Conservation (phyloP, 1,140 invertebrate genomes). For the Drosophila quadrilineata region DNA sequence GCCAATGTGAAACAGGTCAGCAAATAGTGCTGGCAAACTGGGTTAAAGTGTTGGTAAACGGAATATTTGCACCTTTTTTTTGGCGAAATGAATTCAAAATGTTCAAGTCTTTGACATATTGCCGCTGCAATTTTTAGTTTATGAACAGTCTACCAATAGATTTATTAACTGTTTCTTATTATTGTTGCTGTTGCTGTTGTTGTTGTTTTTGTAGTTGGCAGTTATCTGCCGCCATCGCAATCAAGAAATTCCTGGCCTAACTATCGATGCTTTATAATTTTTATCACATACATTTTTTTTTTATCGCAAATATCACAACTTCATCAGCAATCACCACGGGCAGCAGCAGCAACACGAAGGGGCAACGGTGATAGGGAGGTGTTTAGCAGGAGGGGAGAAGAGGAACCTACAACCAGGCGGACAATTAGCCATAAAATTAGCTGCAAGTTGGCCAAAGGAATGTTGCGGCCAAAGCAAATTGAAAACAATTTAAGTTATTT, state of each 20-base stretch:
- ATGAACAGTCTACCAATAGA: no score
- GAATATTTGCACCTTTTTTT: not conserved
- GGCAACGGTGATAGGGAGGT: conserved; percentile 9
- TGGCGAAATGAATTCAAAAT: conserved; percentile 48
- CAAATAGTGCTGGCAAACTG: not conserved
- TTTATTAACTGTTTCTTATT: no score
- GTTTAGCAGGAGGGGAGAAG: no score
- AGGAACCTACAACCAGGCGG: conserved; percentile 46
- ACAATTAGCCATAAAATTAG: conserved; percentile 79
- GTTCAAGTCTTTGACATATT: conserved; percentile 46
- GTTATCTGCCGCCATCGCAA: conserved; percentile 40
- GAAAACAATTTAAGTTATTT: conserved; percentile 79
- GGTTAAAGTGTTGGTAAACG: not conserved
- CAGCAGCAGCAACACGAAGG: conserved; percentile 19
- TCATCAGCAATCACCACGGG: conserved; percentile 67
- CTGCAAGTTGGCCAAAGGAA: conserved; percentile 68
- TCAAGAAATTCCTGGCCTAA: conserved; percentile 67
- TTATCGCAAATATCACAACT: conserved; percentile 79
- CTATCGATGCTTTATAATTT: conserved; percentile 63
- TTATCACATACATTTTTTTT: conserved; percentile 76
- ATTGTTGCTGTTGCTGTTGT: no score
- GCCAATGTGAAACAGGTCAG: conserved; percentile 15
- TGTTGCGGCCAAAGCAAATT: conserved; percentile 63
- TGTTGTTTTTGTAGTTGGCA: no score
- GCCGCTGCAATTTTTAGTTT: conserved; percentile 26